Evolutionary conservation across 92 coral and sea anemone species (phyloP).

Genomic region (Paramuricea clavata): DNA sequence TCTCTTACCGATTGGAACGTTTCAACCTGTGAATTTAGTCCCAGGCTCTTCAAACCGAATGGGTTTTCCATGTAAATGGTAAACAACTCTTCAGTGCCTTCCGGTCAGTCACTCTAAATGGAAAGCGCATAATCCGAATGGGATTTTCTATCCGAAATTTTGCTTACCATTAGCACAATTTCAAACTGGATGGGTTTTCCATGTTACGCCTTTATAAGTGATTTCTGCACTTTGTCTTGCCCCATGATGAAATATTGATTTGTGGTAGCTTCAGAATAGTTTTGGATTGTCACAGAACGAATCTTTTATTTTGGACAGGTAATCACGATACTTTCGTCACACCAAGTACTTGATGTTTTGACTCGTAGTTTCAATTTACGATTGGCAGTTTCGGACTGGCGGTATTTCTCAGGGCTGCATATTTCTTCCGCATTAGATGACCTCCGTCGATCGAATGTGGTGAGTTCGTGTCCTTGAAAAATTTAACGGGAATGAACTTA

Average conservation of each 20-base stretch:
- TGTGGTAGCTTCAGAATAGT: constrained; percentile 50
- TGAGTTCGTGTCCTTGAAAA: background rate
- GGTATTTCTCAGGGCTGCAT: constrained; percentile 53
- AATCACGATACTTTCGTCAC: constrained; percentile 51
- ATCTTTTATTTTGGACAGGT: constrained; percentile 62
- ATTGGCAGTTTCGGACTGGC: constrained; percentile 50
- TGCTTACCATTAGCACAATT: too few relatives aligned
- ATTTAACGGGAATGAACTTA: too few relatives aligned
- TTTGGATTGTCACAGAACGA: constrained; percentile 72
- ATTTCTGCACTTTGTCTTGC: background rate
- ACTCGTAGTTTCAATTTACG: constrained; percentile 61
- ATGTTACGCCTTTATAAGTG: constrained; percentile 2
- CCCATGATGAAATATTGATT: background rate
- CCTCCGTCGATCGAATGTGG: constrained; percentile 27
- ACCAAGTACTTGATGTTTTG: constrained; percentile 29
- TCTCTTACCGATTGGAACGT: too few relatives aligned
- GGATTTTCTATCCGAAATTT: too few relatives aligned
- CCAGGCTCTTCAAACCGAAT: too few relatives aligned
- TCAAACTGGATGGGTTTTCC: too few relatives aligned
- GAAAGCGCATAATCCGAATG: too few relatives aligned
- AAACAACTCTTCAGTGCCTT: too few relatives aligned
- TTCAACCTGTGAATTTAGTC: too few relatives aligned
- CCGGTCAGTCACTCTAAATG: too few relatives aligned
- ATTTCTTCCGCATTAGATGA: constrained; percentile 65
- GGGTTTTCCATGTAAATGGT: too few relatives aligned